Conservation (phyloP, 2,113 vertebrate genomes). For the Panurus biarmicus region DNA sequence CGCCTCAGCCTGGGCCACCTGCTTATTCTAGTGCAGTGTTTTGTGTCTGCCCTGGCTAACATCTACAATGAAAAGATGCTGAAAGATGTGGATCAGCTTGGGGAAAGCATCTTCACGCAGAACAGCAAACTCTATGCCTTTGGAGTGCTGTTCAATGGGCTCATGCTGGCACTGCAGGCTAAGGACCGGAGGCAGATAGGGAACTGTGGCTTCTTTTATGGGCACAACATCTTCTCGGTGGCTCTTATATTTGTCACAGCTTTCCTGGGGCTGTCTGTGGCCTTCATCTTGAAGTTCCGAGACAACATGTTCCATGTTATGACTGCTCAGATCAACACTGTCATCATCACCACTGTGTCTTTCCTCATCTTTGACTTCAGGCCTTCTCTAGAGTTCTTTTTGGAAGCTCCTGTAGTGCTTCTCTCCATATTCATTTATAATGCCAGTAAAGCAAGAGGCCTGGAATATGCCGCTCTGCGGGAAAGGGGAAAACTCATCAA, state of each 20-base stretch:
- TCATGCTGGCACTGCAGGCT: slow-evolving; percentile 77
- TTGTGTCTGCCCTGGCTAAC: slow-evolving; percentile 92
- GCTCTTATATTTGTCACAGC: slow-evolving; percentile 90
- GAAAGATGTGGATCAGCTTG: slow-evolving; percentile 86
- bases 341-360: slow-evolving; percentile 86
- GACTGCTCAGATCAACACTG: slow-evolving; percentile 90
- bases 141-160: slow-evolving; percentile 85
- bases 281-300: slow-evolving; percentile 95
- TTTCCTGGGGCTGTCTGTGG: slow-evolving; percentile 88
- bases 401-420: slow-evolving; percentile 90
- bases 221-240: slow-evolving; percentile 87
- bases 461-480: slow-evolving; percentile 71
- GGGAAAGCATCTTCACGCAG: slow-evolving; percentile 93
- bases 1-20: slow-evolving; percentile 84
- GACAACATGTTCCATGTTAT: slow-evolving; percentile 99
- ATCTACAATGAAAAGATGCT: slow-evolving; percentile 99
- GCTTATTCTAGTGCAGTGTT: slow-evolving; percentile 89
- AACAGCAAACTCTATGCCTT: slow-evolving; percentile 92
- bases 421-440: slow-evolving; percentile 96
- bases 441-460: slow-evolving; percentile 73
- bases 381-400: slow-evolving; percentile 89
- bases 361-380: slow-evolving; percentile 89
- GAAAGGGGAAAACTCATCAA: slow-evolving; percentile 82
- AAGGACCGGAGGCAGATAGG: slow-evolving; percentile 77
- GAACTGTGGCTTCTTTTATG: slow-evolving; percentile 89